Base-by-base conservation (phyloP, 2,113 vertebrate species). In the Condylura cristata region DNA sequence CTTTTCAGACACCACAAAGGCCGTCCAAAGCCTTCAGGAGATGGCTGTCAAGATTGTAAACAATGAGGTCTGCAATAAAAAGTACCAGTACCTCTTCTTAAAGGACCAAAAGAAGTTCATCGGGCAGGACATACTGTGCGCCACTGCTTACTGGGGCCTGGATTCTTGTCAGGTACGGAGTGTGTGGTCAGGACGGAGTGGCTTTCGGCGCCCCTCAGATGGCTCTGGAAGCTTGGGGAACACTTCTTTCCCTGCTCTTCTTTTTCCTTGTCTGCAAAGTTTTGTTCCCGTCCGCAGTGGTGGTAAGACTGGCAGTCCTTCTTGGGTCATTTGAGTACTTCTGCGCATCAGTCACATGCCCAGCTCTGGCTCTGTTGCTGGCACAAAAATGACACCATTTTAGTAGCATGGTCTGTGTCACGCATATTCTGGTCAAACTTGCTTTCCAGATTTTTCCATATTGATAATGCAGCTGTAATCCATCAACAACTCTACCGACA, bases 91-190 rank as follows among this genome's bases (percentile, higher is more conserved):
- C 85, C 94, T 97, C 68, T 89, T 94, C 89, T 10, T 14, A 22
- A 80, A 85, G 51, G 48, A 22, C 58, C 79, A 79, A 44, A 87
- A 78, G 46, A 14, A 46, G 24, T 90, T 93, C 10, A 51, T 90
- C 0, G 89, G 95, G 39, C 22, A 60, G 0, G 91, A 96, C 70
- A 56, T 76, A 89, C 82, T 97, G 20, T 97, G 96, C 11, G 75
- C 74, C 34, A 28, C 0, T 39, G 46, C 78, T 2, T 39, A 96
- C 3, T 48, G 41, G 83, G 96, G 82, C 26, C 0, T 37, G 32
- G 78, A 92, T 22, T 66, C 70, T 2, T 97, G 97, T 79, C 63
- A 97, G 96, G 95, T 97, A 58, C 0, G n/a, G 41, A 14, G n/a
- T 2, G 26, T 61, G 22, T 22, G 72, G 82, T 8, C 14, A 58